phyloP scores from a whole-genome alignment of 1,140 invertebrate species.

The Capitella teleta region DNA sequence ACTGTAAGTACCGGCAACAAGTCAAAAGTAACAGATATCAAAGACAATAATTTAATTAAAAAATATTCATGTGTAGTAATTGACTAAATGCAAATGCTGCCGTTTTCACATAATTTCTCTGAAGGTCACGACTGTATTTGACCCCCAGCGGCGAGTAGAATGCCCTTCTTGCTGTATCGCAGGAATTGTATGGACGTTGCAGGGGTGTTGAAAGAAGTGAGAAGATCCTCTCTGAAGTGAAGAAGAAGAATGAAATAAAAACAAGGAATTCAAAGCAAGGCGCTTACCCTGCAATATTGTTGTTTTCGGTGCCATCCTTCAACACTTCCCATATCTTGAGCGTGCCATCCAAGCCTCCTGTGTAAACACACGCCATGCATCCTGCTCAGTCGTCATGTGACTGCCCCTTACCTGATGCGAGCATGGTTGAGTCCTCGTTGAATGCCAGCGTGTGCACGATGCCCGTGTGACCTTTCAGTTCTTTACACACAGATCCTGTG shows the following conservation, averaged over 20 bases:
- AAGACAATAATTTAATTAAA: too few relatives aligned
- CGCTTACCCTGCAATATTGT: background rate
- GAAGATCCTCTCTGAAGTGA: background rate
- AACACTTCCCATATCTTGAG: background rate
- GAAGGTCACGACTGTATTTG: too few relatives aligned
- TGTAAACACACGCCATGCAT: background rate
- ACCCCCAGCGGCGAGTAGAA: too few relatives aligned
- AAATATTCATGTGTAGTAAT: too few relatives aligned
- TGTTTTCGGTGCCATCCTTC: background rate
- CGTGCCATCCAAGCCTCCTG: background rate
- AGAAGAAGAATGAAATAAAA: background rate
- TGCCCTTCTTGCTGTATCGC: too few relatives aligned
- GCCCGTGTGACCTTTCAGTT: constrained; percentile 52
- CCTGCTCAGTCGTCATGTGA: too few relatives aligned
- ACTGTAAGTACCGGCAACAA: too few relatives aligned
- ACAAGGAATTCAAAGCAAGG: background rate
- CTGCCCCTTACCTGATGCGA: constrained; percentile 51
- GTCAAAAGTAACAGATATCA: too few relatives aligned
- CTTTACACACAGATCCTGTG: constrained; percentile 49
- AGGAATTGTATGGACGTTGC: too few relatives aligned
- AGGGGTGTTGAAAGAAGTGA: too few relatives aligned
- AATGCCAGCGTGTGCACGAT: constrained; percentile 52
- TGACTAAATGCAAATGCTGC: too few relatives aligned
- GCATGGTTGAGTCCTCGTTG: constrained; percentile 49
- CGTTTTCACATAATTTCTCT: too few relatives aligned